phyloP scores from a whole-genome alignment of 2,888 invertebrate genomes.

The Catocala nupta region DNA sequence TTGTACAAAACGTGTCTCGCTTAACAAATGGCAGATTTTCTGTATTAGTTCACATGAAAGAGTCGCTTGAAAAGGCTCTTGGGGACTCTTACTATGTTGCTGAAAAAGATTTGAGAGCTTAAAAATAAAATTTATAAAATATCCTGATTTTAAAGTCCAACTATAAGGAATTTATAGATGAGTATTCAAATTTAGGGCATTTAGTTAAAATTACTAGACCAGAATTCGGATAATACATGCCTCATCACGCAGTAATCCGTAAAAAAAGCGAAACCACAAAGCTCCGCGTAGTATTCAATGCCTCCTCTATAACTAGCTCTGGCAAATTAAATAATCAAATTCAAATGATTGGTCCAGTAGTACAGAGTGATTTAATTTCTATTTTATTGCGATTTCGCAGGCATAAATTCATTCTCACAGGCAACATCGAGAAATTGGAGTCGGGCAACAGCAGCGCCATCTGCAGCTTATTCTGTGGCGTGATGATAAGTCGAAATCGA shows the following conservation, averaged over 20 bases:
- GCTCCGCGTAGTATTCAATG: slow-evolving; percentile 22
- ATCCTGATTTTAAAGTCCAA: not conserved
- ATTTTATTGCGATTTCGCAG: not conserved
- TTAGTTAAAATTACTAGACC: slow-evolving; percentile 4
- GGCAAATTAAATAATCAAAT: slow-evolving; percentile 16
- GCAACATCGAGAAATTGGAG: slow-evolving; percentile 3
- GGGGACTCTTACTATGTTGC: not conserved
- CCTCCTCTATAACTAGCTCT: slow-evolving; percentile 17
- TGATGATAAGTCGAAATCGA: not conserved
- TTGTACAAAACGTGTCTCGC: slow-evolving; percentile 31
- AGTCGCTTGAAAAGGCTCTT: not conserved
- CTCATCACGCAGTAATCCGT: slow-evolving; percentile 20
- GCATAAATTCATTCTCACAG: not conserved
- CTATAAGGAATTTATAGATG: not conserved
- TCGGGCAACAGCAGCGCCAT: slow-evolving; percentile 1
- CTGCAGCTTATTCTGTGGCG: slow-evolving; percentile 14
- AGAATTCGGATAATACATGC: slow-evolving; percentile 14
- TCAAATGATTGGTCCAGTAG: slow-evolving; percentile 1
- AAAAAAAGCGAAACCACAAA: slow-evolving; percentile 25
- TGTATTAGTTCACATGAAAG: not conserved
- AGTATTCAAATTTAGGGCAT: not conserved
- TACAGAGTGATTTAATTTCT: not conserved
- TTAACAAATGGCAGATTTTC: slow-evolving; percentile 3
- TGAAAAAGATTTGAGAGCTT: not conserved
- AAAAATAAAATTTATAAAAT: not conserved